Evolutionary conservation across 2,888 invertebrate genomes (phyloP), one percentile per base, ranked within the genome.

Genomic region (Ctena decussata): DNA sequence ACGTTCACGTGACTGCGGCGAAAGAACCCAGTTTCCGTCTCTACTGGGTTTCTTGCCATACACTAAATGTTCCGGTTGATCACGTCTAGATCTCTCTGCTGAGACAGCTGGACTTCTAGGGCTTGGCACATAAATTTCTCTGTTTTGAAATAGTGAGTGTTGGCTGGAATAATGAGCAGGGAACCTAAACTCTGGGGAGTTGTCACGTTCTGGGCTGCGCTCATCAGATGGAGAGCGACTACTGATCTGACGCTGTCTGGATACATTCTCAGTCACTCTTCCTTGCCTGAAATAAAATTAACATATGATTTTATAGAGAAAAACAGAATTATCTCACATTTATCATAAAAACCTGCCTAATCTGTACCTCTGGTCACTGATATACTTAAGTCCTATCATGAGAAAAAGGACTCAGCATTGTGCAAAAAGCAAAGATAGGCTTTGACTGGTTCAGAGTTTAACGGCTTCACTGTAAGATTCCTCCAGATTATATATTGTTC

Each of bases 1-100:
- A 46, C 80, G 82, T 76, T 83, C 85, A 15, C 79, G 80, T 15
- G 78, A 82, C 70, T 89, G 84, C 24, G 86, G 74, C 15, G 89
- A 81, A 27, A 89, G 71, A 1, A 86, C 81, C 89, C 89, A 89
- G 69, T 89, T 89, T 15, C 80, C 78, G 27, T 82, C 82, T 37
- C 46, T 57, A 27, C 57, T 53, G 1, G 80, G 37, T 77, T 72
- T 69, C 41, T 80, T 76, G 11, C 82, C 80, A 46, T 86, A 84
- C 18, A 89, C 81, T 65, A 86, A 70, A 76, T 85, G 89, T 74
- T 86, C 86, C 0, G 84, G 79, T 65, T 78, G 41, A 44, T 79
- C 73, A 1, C 71, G 21, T 30, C 35, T 35, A 12, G 65, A 35
- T 2, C 65, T 3, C 1, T 65, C 65, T 21, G 65, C 65, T 32